phyloP scores from a whole-genome alignment of 2,888 invertebrate species.

The Drosophila buzzatii region DNA sequence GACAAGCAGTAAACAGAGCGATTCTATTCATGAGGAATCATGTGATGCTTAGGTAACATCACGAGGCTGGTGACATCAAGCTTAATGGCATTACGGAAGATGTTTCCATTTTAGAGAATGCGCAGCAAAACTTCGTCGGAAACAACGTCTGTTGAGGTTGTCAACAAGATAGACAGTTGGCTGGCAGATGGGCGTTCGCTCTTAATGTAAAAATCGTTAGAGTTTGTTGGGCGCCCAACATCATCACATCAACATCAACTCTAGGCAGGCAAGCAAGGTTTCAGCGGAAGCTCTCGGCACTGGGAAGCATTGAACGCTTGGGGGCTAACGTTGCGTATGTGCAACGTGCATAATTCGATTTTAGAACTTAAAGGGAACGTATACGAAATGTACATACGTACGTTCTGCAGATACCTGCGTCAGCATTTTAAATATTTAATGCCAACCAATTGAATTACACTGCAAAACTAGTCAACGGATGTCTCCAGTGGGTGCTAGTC shows the following conservation, averaged over 20 bases:
- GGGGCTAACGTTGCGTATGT: slow-evolving; percentile 55
- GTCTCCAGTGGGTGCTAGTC: slow-evolving; percentile 14
- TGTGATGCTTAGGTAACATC: slow-evolving; percentile 27
- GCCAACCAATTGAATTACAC: slow-evolving; percentile 77
- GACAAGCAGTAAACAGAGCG: slow-evolving; percentile 33
- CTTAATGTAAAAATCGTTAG: slow-evolving; percentile 80
- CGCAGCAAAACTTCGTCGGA: slow-evolving; percentile 64
- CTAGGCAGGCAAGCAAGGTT: slow-evolving; percentile 49
- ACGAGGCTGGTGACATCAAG: slow-evolving; percentile 32
- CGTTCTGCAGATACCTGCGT: slow-evolving; percentile 31
- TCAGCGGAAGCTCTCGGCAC: slow-evolving; percentile 53
- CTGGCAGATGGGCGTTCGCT: slow-evolving; percentile 17
- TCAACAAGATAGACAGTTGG: slow-evolving; percentile 70
- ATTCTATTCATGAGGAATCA: slow-evolving; percentile 8
- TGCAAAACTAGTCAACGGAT: slow-evolving; percentile 22
- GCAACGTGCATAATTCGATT: slow-evolving; percentile 76
- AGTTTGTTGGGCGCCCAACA: slow-evolving; percentile 48
- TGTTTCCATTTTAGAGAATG: slow-evolving; percentile 58
- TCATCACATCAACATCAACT: slow-evolving; percentile 47
- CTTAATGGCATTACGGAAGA: slow-evolving; percentile 57
- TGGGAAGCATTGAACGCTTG: slow-evolving; percentile 30
- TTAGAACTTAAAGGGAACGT: slow-evolving; percentile 30
- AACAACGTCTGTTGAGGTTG: slow-evolving; percentile 52
- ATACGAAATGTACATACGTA: slow-evolving; percentile 22
- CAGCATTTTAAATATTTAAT: slow-evolving; percentile 81